A percentile compares a stretch with the other conserved stretches of the same genome.
Conservation (phyloP, 2,797 vertebrate species). For the Pangasius sanitwongsei region DNA sequence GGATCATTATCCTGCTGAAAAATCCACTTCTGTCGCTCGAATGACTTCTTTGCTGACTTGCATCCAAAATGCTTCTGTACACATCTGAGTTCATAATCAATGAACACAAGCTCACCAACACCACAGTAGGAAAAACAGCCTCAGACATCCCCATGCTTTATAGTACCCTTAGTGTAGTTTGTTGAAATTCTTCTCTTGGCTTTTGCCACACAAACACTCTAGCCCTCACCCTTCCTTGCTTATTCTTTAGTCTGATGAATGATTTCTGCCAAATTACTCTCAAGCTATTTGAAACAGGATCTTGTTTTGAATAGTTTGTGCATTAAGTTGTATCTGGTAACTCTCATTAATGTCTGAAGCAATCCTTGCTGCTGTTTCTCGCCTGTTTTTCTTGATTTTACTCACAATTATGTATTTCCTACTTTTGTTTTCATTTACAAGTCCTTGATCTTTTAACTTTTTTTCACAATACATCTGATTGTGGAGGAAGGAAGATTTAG, state of each 20-base stretch:
- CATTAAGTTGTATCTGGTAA: not conserved
- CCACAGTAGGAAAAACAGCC: too few relatives aligned
- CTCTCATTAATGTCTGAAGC: not conserved
- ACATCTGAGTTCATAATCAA: too few relatives aligned
- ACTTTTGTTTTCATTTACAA: not conserved
- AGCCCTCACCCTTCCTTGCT: not conserved
- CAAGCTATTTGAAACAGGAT: not conserved
- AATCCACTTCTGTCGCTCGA: too few relatives aligned
- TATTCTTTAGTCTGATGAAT: not conserved
- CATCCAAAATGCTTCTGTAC: too few relatives aligned
- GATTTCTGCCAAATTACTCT: not conserved
- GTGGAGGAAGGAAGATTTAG: not conserved
- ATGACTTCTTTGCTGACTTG: too few relatives aligned
- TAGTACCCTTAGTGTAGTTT: too few relatives aligned
- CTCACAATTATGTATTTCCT: not conserved
- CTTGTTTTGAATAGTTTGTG: too few relatives aligned
- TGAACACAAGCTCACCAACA: too few relatives aligned
- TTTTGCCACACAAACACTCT: too few relatives aligned
- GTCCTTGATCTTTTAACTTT: not conserved
- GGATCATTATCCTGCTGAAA: too few relatives aligned
- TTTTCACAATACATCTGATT: not conserved
- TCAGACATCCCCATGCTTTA: too few relatives aligned
- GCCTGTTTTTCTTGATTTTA: not conserved
- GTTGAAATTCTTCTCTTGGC: too few relatives aligned
- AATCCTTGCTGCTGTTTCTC: not conserved